Base-by-base conservation (phyloP, 1,140 invertebrate genomes). In the Papilio dardanus region DNA sequence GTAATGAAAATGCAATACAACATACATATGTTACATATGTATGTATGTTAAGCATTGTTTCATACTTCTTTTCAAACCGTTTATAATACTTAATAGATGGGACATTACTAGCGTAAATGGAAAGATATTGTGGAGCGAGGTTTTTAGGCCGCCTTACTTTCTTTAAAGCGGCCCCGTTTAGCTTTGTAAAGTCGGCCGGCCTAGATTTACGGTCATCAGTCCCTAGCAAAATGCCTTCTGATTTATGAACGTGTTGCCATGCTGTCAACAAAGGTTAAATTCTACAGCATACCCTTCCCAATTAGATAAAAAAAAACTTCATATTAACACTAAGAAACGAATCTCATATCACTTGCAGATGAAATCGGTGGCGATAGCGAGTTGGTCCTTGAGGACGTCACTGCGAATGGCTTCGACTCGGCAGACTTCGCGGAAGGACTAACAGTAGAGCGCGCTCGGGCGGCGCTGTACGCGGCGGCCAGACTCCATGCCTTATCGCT, bases 401-500 rank as follows among this genome's bases (percentile, higher is more conserved):
- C 93, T 40, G 84, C 92, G 2, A 78, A 83, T 54, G 93, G 93
- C 28, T 94, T 89, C 74, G 87, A 92, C 82, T 88, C 94, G 0
- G 94, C 91, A 0, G 89, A 96, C 79, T 97, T 97, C 78, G 95
- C 95, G 0, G 94, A 94, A 71, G 96, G 96, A 2, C 86, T 97
- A 24, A 96, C 95, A 3, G 91, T 96, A 16, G 93, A 94, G 12
- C 95, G 97, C 80, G 92, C 92, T 4, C 80, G 86, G 76, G 94
- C 96, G 0, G 96, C 97, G 0, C 90, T 97, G 1, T 94, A 94
- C 54, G 95, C 96, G 1, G 95, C 97, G 7, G 96, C 96, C 0
- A 89, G 94, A 73, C 90, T 97, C 1, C 97, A 97, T 86, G 96
- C 96, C 0, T 89, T 96, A 0, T 96, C 96, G 0, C 86, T 97